Evolutionary conservation across 2,888 invertebrate species (phyloP), one percentile per base, ranked within the genome.

Genomic region (Petrophora chlorosata): DNA sequence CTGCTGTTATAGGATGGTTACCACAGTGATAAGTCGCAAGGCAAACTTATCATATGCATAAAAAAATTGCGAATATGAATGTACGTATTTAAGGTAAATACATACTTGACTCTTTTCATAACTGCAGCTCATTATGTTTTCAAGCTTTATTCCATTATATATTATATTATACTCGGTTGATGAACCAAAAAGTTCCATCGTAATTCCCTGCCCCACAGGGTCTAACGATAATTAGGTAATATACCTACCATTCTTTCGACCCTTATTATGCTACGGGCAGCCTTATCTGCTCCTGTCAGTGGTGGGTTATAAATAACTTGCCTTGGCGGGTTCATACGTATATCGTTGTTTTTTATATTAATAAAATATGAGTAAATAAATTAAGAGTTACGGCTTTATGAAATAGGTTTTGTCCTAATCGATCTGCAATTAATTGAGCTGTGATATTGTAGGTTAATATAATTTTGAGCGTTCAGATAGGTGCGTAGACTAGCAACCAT

Each of bases 251-350:
- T 58, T 62, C 57, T 45, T 45, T 41, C 58, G 60, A 57, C 59
- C 70, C 65, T 67, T 59, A 68, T 67, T 67, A 67, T 65, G 47
- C 63, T 53, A n/a, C n/a, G 60, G 64, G 57, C 45, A 42, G 56
- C 50, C 66, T 69, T 71, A 70, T 70, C 71, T 67, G 59, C 56
- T 45, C 49, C 57, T 65, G 70, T 69, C 68, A 70, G 71, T 64
- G 53, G 53, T 49, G 47, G 53, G 60, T 62, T 67, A 67, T 69
- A 65, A 68, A 70, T 70, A 52, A 52, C 34, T 50, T 28, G 46
- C 38, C 46, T 42, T 22, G 5, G 33, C 29, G 30, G 12, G 29
- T 29, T 38, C 13, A 35, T 38, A 46, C 15, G 36, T 26, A 25
- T 15, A 32, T 15, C 23, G 13, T 10, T 41, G 10, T 42, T 46